Conservation (phyloP, 2,113 vertebrate genomes). For the Silurus asotus region DNA sequence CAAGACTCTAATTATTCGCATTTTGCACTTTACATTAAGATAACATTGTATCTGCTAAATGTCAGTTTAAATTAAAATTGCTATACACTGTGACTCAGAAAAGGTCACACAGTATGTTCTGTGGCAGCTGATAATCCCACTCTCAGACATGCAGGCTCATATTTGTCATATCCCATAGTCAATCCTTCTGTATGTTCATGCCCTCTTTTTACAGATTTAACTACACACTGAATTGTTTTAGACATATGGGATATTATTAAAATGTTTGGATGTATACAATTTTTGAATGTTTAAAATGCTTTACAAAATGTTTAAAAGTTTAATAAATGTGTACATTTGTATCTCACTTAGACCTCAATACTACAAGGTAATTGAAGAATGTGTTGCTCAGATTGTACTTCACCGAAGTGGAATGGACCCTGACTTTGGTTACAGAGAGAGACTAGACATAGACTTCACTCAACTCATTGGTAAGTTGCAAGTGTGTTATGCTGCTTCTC, state of each 20-base stretch:
- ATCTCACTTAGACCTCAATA: constrained; percentile 84
- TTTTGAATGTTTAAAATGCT: background rate
- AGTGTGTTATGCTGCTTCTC: background rate
- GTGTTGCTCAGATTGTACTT: constrained; percentile 89
- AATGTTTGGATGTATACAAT: background rate
- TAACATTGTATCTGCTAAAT: background rate
- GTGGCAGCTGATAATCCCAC: background rate
- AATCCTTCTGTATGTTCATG: constrained; percentile 40
- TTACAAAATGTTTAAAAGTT: constrained; percentile 14
- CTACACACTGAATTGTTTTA: constrained; percentile 58
- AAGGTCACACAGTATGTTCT: background rate
- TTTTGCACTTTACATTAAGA: background rate
- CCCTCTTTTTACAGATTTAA: constrained; percentile 67
- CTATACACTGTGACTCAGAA: background rate
- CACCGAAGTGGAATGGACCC: constrained; percentile 93
- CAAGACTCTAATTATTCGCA: background rate
- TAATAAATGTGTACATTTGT: constrained; percentile 14
- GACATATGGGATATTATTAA: constrained; percentile 37
- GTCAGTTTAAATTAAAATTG: background rate
- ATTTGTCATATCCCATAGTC: constrained; percentile 2
- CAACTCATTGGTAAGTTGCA: constrained; percentile 84
- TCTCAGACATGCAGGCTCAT: background rate
- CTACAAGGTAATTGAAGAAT: constrained; percentile 97
- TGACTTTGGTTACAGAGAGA: constrained; percentile 88
- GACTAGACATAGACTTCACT: constrained; percentile 89